A percentile compares a stretch with the other conserved stretches of the same genome.
Conservation (phyloP, 2,888 invertebrate genomes). For the Eupithecia exiguata region DNA sequence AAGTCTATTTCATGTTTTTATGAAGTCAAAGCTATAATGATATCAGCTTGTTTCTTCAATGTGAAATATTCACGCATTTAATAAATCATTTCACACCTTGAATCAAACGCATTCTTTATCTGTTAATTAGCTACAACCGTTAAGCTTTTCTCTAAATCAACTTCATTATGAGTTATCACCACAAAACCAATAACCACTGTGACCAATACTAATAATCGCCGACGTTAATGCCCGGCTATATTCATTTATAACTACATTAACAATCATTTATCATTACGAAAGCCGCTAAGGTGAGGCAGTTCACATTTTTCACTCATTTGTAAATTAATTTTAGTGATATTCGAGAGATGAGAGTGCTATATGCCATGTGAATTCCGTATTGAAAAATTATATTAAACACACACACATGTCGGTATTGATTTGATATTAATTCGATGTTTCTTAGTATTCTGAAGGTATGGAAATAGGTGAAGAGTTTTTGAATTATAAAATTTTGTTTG, state of each 20-base stretch:
- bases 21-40: neutral
- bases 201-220: constrained; percentile 60
- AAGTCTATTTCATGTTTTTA: too few relatives aligned
- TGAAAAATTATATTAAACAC: neutral
- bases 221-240: constrained; percentile 64
- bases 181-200: constrained; percentile 50
- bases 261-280: constrained; percentile 68
- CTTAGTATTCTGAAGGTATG: neutral
- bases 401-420: neutral
- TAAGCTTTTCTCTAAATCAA: constrained; percentile 29
- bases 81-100: constrained; percentile 24
- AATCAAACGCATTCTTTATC: constrained; percentile 17
- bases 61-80: neutral
- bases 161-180: constrained; percentile 26
- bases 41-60: neutral
- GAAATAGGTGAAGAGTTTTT: neutral
- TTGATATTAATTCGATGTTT: neutral
- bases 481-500: too few relatives aligned
- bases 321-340: constrained; percentile 14
- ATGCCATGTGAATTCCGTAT: neutral
- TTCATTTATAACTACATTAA: constrained; percentile 64
- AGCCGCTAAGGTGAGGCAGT: constrained; percentile 62
- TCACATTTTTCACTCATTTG: constrained; percentile 25
- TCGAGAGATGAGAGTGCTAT: neutral
- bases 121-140: constrained; percentile 27